These are phyloP conservation scores for Enteromius thamalakanensis DNA, from an alignment of 2,797 vertebrate genomes.

Conservation along the genomic window DNA sequence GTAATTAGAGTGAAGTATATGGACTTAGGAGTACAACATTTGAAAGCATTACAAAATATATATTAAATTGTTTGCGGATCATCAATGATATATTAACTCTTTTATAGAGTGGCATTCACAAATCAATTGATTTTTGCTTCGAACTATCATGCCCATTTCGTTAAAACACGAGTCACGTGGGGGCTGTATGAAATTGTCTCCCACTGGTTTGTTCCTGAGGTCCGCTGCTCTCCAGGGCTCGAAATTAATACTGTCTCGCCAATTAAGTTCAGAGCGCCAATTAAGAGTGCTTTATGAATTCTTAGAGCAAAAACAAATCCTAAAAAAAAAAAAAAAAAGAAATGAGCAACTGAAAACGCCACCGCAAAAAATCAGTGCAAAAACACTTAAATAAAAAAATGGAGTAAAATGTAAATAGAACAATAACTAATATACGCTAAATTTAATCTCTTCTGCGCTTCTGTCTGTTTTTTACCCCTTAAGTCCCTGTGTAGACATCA, in stretches of 20 bases:
- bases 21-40: background rate
- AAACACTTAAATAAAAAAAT: background rate
- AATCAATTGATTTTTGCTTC: slow-evolving; percentile 17
- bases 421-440: background rate
- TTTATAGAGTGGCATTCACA: background rate
- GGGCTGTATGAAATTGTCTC: slow-evolving; percentile 38
- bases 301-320: slow-evolving; percentile 34
- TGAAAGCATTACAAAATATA: background rate
- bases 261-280: slow-evolving; percentile 80
- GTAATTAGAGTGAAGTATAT: background rate
- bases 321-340: slow-evolving; percentile 1
- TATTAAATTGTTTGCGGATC: background rate
- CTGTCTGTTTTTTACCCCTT: background rate
- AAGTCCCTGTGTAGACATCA: background rate
- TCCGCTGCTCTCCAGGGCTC: slow-evolving; percentile 58
- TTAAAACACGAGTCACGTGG: slow-evolving; percentile 39
- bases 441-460: background rate
- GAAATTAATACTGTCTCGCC: slow-evolving; percentile 66
- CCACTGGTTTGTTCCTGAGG: slow-evolving; percentile 38
- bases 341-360: background rate
- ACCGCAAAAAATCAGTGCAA: background rate
- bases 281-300: slow-evolving; percentile 70
- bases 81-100: background rate
- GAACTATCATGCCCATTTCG: slow-evolving; percentile 22
- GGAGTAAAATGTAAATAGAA: background rate